Base-by-base conservation (phyloP, 2,888 invertebrate genomes). In the Euplexia lucipara region DNA sequence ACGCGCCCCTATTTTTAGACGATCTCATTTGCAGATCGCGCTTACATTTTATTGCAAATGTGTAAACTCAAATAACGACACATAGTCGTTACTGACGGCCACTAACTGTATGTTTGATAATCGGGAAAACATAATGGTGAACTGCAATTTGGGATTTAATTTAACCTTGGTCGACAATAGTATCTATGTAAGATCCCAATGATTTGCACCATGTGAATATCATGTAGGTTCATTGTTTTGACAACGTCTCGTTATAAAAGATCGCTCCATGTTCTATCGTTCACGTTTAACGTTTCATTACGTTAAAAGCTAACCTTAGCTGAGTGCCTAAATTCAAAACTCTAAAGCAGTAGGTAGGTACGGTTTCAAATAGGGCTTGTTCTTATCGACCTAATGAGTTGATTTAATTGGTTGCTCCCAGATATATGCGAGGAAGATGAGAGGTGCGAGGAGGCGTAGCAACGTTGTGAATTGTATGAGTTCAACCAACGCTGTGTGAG, bases 1-100 rank as follows among this genome's bases (percentile, higher is more conserved):
- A 58, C 30, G 10, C 48, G 20, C 37, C 51, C 41, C 61, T 61
- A 48, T 75, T 68, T 56, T 56, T 42, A 9, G 51, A 56, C 42
- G 16, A 61, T 20, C 45, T 47, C 34, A 60, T 74, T 60, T 68
- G 22, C 34, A 42, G 51, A 45, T 48, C 39, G 35, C 30, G 26
- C 42, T 45, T 48, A 30, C 42, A 44, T 39, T 35, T 49, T 48
- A 32, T 26, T 54, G 30, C 32, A 37, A 53, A 41, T 39, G n/a
- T 18, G 30, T 54, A 7, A 14, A 22, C 20, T 22, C 20, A 20
- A 51, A 26, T 32, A 20, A 39, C 18, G 20, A 16, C 26, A 8
- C 52, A 41, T 37, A 20, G 14, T 51, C 39, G 22, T 49, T 8
- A 51, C 14, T 26, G 30, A 4, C 12, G 16, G n/a, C 34, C 18